Base-by-base conservation (phyloP, 2,797 vertebrate species). In the Microctenopoma stevenorrisi region DNA sequence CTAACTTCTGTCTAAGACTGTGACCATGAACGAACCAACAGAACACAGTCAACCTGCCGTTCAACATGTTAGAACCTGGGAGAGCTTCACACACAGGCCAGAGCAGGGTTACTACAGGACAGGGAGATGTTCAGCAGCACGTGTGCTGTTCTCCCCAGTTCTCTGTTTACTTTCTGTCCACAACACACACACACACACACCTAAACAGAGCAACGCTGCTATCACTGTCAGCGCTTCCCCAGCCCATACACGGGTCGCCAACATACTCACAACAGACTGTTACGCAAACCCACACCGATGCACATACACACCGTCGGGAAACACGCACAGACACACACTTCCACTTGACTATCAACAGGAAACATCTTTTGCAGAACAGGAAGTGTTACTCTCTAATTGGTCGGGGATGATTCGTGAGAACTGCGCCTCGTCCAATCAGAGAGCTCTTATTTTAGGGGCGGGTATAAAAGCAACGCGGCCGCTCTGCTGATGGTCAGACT, bases 331-430 rank as follows among this genome's bases (percentile, higher is more conserved):
- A 68, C 64, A 72, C 58, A 47, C 57, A 72, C 52, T 16, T 7
- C 35, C 59, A 64, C 62, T 84, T 15, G 26, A 74, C 92, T 95
- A 97, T 97, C 96, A 79, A 94, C 95, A 97, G 96, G 96, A 97
- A 97, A 95, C 96, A 96, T 95, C 95, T 97, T 96, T 93, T 69
- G 76, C 93, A 86, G 93, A 91, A 91, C 94, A 95, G 96, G 96
- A 97, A 96, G 94, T 86, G 37, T 82, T 92, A 87, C 86, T 85
- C 84, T 91, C 91, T 92, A 89, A 94, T 92, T 94, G 94, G 94
- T 79, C 83, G 82, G 68, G 82, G 75, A 87, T 89, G 86, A 93
- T 93, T 92, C 89, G 89, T 92, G 87, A 94, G 93, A 90, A 89
- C 65, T 0, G 79, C 74, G 43, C 66, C 72, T 83, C 75, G 35